Conservation (phyloP, 1,140 invertebrate species). For the Belonocnema kinseyi region DNA sequence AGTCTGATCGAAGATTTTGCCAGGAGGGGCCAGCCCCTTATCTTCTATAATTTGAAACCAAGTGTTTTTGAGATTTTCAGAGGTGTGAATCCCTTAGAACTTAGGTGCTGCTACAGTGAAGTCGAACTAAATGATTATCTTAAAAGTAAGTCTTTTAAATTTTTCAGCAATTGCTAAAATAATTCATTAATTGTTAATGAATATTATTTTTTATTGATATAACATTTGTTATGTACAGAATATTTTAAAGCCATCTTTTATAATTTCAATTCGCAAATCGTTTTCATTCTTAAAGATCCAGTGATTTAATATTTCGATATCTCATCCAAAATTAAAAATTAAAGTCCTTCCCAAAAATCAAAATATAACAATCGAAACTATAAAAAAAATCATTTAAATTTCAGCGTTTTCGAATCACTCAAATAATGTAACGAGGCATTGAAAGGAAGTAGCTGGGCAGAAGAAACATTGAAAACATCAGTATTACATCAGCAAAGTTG, state of each 20-base stretch:
- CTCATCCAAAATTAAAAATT: too few species aligned
- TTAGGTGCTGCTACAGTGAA: conserved; percentile 80
- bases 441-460: not conserved
- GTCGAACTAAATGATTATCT: conserved; percentile 80
- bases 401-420: conserved; percentile 49
- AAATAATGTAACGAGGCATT: conserved; percentile 37
- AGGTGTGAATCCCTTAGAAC: conserved; percentile 82
- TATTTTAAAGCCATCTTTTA: too few species aligned
- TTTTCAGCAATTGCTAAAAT: not conserved
- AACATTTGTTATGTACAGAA: too few species aligned
- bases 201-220: not conserved
- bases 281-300: too few species aligned
- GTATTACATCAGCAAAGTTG: conserved; percentile 43
- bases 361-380: too few species aligned
- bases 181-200: not conserved
- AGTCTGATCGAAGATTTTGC: conserved; percentile 85
- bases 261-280: too few species aligned
- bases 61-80: conserved; percentile 82
- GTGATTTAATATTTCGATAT: too few species aligned
- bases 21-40: conserved; percentile 82
- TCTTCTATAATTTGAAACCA: conserved; percentile 86
- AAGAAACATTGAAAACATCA: conserved; percentile 35
- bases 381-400: conserved; percentile 32
- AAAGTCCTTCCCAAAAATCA: too few species aligned
- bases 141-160: conserved; percentile 64